Percentiles rank a stretch among this genome's conserved stretches.
Evolutionary conservation across 2,113 vertebrate genomes (phyloP).

Genomic region (Hiodon tergisus): DNA sequence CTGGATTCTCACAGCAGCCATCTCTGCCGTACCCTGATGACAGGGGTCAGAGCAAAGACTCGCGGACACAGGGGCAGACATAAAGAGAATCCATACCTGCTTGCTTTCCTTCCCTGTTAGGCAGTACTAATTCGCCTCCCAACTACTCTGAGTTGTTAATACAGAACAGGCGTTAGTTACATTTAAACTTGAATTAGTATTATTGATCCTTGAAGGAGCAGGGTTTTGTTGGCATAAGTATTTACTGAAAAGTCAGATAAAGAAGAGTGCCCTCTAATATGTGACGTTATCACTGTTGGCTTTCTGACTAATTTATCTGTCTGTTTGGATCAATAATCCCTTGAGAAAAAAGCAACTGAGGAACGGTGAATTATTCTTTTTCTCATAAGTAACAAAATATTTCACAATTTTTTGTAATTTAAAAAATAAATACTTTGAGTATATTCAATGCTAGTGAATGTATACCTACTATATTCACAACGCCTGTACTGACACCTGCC

Average conservation of each 20-base stretch:
- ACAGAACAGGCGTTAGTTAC: not conserved
- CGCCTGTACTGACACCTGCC: slow-evolving; percentile 1
- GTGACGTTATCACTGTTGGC: no score
- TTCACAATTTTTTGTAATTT: not conserved
- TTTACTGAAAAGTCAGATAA: no score
- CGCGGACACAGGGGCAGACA: not conserved
- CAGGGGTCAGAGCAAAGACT: not conserved
- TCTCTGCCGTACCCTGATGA: slow-evolving; percentile 16
- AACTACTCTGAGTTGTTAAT: not conserved
- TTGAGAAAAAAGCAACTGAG: no score
- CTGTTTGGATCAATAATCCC: no score
- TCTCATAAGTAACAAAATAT: no score
- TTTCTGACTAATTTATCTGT: no score
- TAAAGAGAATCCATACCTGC: not conserved
- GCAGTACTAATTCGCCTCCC: not conserved
- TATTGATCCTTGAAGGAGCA: not conserved
- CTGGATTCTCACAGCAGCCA: slow-evolving; percentile 58
- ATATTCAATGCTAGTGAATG: not conserved
- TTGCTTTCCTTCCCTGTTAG: not conserved
- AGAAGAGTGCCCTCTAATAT: no score
- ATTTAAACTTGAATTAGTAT: not conserved
- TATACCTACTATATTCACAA: not conserved
- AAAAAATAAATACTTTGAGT: no score
- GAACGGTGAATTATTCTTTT: no score
- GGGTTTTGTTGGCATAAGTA: no score